phyloP scores from a whole-genome alignment of 2,113 vertebrate genomes.

The Crotalus viridis region DNA sequence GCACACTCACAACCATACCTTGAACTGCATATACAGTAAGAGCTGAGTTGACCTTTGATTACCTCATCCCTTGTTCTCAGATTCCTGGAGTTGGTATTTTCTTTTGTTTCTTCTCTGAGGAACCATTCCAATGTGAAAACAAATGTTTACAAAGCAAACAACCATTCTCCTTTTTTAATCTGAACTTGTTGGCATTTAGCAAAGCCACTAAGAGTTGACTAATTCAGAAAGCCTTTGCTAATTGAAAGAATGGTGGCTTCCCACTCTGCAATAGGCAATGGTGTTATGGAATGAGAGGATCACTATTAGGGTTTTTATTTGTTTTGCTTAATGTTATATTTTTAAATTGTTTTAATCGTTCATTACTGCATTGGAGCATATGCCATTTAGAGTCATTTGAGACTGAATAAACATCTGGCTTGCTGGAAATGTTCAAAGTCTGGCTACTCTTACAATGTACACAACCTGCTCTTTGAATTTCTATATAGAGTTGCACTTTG shows the following conservation, averaged over 20 bases:
- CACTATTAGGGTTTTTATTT: background rate
- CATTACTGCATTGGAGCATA: background rate
- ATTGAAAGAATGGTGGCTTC: background rate
- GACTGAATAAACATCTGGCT: background rate
- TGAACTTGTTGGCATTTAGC: background rate
- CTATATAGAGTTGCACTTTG: background rate
- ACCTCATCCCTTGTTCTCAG: background rate
- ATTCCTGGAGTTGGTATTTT: background rate
- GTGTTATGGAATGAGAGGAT: background rate
- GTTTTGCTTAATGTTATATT: background rate
- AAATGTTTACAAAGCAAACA: background rate
- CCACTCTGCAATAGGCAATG: background rate
- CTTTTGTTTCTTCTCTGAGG: background rate
- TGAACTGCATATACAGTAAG: background rate
- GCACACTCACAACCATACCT: background rate
- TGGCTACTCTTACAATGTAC: background rate
- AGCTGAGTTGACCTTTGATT: background rate
- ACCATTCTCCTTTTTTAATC: background rate
- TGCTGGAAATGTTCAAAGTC: background rate
- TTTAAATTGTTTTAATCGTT: background rate
- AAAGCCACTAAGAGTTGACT: background rate
- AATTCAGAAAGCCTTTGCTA: background rate
- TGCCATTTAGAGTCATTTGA: background rate
- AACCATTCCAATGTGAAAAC: background rate
- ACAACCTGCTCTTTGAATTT: background rate